Conservation (phyloP, 2,113 vertebrate species). For the Ctenomys sociabilis region DNA sequence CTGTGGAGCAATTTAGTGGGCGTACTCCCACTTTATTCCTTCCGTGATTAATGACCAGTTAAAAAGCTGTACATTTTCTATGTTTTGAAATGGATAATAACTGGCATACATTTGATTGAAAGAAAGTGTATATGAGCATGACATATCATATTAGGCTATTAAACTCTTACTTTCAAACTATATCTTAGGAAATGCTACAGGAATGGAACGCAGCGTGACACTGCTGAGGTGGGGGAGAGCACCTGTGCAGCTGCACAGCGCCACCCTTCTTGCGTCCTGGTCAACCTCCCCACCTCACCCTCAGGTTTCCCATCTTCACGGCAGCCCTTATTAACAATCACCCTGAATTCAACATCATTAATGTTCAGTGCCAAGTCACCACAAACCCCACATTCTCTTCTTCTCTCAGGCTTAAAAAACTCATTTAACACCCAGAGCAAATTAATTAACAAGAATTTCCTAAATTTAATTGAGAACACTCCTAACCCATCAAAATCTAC, state of each 20-base stretch:
- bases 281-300: constrained; percentile 59
- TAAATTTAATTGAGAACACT: constrained; percentile 82
- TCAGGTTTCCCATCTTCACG: constrained; percentile 55
- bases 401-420: constrained; percentile 85
- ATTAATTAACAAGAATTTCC: constrained; percentile 86
- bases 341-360: constrained; percentile 81
- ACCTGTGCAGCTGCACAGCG: constrained; percentile 54
- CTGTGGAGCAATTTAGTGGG: not conserved
- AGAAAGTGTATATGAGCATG: not conserved
- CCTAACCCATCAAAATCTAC: constrained; percentile 76
- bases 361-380: constrained; percentile 72
- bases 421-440: constrained; percentile 84
- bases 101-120: not conserved
- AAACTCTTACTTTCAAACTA: not conserved
- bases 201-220: not conserved
- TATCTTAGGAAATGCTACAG: constrained; percentile 38
- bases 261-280: constrained; percentile 22
- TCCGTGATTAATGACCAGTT: not conserved
- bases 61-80: not conserved
- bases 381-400: constrained; percentile 81
- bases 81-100: not conserved
- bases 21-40: not conserved
- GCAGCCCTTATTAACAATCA: constrained; percentile 76
- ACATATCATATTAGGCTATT: not conserved
- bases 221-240: not conserved